Percentiles rank a stretch among this genome's conserved stretches.
Conservation (phyloP, 1,140 invertebrate genomes). For the Steinernema feltiae region DNA sequence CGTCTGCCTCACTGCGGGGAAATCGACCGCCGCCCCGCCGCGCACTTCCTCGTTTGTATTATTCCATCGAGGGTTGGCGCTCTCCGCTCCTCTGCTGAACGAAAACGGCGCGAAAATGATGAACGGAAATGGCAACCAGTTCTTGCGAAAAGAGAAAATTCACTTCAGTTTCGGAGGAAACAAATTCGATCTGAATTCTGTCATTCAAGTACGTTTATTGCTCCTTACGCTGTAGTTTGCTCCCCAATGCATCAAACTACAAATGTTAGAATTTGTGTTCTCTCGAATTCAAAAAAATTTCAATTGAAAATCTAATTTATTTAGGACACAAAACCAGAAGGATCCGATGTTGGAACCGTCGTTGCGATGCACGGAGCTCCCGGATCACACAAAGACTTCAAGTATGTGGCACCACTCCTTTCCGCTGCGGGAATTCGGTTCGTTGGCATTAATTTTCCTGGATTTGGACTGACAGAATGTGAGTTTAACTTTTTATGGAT, state of each 20-base stretch:
- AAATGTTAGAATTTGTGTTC: too few relatives aligned
- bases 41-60: too few relatives aligned
- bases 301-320: too few relatives aligned
- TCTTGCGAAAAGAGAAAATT: not conserved
- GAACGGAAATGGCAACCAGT: not conserved
- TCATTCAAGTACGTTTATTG: conserved; percentile 10
- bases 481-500: not conserved
- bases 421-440: conserved; percentile 26
- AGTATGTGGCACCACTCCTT: conserved; percentile 27
- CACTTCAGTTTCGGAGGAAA: conserved; percentile 12
- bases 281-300: too few relatives aligned
- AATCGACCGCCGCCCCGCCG: too few relatives aligned
- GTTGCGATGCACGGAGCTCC: conserved; percentile 30
- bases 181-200: conserved; percentile 19
- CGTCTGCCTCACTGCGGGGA: too few relatives aligned
- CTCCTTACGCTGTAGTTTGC: not conserved
- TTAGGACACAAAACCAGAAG: conserved; percentile 26
- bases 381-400: conserved; percentile 38
- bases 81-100: too few relatives aligned
- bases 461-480: conserved; percentile 25
- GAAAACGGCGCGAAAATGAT: conserved; percentile 6
- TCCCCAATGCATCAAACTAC: too few relatives aligned
- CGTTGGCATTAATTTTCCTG: conserved; percentile 33
- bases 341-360: conserved; percentile 27
- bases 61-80: too few relatives aligned